Base-by-base conservation (phyloP, 2,797 vertebrate genomes). In the Pelobates cultripes region DNA sequence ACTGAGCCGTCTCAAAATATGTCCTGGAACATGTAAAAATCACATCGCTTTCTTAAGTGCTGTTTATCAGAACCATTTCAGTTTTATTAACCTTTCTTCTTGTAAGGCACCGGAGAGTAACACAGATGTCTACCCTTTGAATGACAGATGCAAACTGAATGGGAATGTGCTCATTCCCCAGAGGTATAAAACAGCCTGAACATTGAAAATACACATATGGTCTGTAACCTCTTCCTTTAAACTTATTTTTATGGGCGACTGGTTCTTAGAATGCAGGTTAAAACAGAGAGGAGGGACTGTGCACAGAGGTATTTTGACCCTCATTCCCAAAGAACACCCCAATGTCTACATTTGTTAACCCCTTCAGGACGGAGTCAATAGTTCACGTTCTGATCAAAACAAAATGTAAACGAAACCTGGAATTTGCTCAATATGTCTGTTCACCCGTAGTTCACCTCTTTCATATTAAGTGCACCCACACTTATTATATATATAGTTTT, bases 211-310 rank as follows among this genome's bases (percentile, higher is more conserved):
- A 15, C 15, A 74, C 55, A 71, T 75, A 70, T 83, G 72, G 17
- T 70, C 66, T 43, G 70, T 57, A 74, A 44, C 12, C 28, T 64
- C 66, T 70, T 44, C 47, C 73, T 78, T 83, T 40, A 78, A 51
- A 43, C 43, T 13, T 2, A 75, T 67, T 77, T 64, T 68, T 63
- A 75, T 70, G 69, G 44, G 42, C 44, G 55, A n/a, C 55, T 64
- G 28, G 41, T 83, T 83, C 81, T 55, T 63, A 79, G 81, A 78
- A 78, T 73, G 51, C 5, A 51, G 40, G 40, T 74, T 60, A 64
- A 8, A 70, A 69, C 47, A 51, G 10, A 6, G 47, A 51, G 47
- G 47, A 51, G 2, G 47, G 47, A 51, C 10, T 10, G 47, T 51
- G 47, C 47, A 51, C 47, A 51, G 47, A 51, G 10, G 10, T 51